Conservation (phyloP, 1,140 invertebrate species). For the Brachionus calyciflorus region DNA sequence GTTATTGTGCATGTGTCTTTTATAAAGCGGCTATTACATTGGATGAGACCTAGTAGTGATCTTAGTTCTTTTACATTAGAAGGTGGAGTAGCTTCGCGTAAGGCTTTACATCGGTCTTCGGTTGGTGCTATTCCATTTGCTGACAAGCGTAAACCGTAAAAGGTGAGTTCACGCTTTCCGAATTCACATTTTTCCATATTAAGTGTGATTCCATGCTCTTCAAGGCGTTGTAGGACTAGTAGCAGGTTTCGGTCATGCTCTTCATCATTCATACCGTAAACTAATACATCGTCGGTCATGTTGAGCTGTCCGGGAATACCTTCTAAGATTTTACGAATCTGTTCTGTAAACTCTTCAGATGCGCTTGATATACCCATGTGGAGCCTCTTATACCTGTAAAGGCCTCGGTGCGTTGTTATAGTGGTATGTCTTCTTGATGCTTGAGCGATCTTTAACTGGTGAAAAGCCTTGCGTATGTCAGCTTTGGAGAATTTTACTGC, state of each 20-base stretch:
- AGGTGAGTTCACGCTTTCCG: too few species aligned
- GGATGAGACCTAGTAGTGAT: too few species aligned
- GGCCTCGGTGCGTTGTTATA: slow-evolving; percentile 60
- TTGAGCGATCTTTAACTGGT: slow-evolving; percentile 5
- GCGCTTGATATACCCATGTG: slow-evolving; percentile 57
- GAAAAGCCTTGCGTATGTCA: slow-evolving; percentile 10
- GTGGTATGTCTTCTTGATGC: slow-evolving; percentile 54
- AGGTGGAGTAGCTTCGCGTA: too few species aligned
- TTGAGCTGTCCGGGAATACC: slow-evolving; percentile 30
- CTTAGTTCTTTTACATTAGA: too few species aligned
- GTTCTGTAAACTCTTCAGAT: slow-evolving; percentile 49
- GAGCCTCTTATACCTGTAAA: slow-evolving; percentile 54
- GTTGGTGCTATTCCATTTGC: too few species aligned
- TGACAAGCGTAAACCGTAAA: too few species aligned
- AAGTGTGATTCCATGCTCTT: too few species aligned
- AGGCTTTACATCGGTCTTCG: too few species aligned
- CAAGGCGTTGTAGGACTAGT: slow-evolving; percentile 48
- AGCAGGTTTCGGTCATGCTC: slow-evolving; percentile 50
- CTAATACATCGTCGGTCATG: slow-evolving; percentile 51
- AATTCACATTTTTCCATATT: too few species aligned
- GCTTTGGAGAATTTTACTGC: slow-evolving; percentile 3
- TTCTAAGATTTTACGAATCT: slow-evolving; percentile 47
- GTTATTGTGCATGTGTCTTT: too few species aligned
- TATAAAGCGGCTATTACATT: too few species aligned
- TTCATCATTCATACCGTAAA: slow-evolving; percentile 49